Base-by-base conservation (phyloP, 2,113 vertebrate species). In the Parotia lawesii region DNA sequence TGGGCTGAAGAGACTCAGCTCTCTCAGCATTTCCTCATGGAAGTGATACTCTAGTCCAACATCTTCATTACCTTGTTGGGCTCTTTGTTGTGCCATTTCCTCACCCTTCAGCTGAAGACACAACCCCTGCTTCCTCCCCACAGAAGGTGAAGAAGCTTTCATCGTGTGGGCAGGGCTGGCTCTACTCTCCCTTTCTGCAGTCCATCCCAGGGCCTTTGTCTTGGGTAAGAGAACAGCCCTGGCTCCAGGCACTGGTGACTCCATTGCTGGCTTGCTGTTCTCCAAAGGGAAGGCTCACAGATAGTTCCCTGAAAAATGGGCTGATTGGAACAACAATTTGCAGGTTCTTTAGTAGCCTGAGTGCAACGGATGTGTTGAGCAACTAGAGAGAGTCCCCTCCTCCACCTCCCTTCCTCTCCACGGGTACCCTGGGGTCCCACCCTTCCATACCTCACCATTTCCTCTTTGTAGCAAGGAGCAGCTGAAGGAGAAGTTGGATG, bases 151-250 rank as follows among this genome's bases (percentile, higher is more conserved):
- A 38, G 51, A 17, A 29, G 23, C 14, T 50, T 62, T 44, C 10
- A 9, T 3, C 0, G 1, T 4, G 5, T 37, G 51, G 16, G 14
- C 48, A 44, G 7, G 57, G 23, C n/a, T 65, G 31, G 31, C 16
- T 54, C 50, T 42, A 1, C 31, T 22, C 10, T 51, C 23, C n/a
- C 8, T 6, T 48, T 70, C 10, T 9, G 5, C 67, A 75, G 50
- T 14, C 37, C 18, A 24, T 9, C 25, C 14, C 7, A 47, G 19
- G 16, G 22, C 22, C 11, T 80, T 53, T 33, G 17, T 12, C n/a
- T 80, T 11, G 11, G 19, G 2, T 33, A 15, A 47, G 48, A 1
- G 42, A 40, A n/a, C 69, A 80, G 62, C 54, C 37, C 79, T 40
- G 53, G 12, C 53, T 54, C 51, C 58, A 60, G 78, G 78, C 35